Evolutionary conservation across 2,888 invertebrate species (phyloP).

Genomic region (Eueremaeus valkanovi): DNA sequence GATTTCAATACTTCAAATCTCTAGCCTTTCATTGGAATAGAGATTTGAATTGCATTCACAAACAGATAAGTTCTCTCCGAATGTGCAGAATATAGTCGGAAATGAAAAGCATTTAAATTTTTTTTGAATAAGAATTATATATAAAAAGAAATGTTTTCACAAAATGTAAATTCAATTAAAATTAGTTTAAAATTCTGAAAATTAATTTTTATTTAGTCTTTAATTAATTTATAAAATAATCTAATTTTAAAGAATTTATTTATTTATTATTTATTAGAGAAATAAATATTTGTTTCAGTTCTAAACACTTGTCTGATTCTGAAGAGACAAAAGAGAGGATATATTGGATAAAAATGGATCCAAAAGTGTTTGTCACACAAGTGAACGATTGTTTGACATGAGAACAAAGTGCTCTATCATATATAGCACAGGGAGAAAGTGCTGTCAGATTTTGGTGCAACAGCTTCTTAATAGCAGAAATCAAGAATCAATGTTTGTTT

Average conservation of each 20-base stretch:
- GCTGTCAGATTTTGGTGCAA: not conserved
- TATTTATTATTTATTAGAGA: not conserved
- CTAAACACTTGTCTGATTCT: constrained; percentile 14
- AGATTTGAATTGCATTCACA: not conserved
- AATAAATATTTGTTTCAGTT: not conserved
- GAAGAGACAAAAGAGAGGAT: not conserved
- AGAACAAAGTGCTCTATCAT: not conserved
- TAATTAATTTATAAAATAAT: too few relatives aligned
- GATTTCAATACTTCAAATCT: not conserved
- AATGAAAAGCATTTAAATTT: too few relatives aligned
- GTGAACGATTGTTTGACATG: not conserved
- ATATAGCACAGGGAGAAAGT: too few relatives aligned
- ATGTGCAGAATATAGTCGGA: not conserved
- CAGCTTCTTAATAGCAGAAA: not conserved
- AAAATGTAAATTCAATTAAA: too few relatives aligned
- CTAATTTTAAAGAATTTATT: too few relatives aligned
- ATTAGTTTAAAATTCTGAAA: too few relatives aligned
- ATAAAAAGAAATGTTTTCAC: too few relatives aligned
- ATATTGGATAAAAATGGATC: not conserved
- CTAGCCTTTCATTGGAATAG: not conserved
- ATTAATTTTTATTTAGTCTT: too few relatives aligned
- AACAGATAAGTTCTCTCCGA: not conserved
- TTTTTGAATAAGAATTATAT: too few relatives aligned
- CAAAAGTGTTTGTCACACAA: not conserved
- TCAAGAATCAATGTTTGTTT: not conserved